Conservation (phyloP, 2,888 invertebrate genomes). For the Muscina levida region DNA sequence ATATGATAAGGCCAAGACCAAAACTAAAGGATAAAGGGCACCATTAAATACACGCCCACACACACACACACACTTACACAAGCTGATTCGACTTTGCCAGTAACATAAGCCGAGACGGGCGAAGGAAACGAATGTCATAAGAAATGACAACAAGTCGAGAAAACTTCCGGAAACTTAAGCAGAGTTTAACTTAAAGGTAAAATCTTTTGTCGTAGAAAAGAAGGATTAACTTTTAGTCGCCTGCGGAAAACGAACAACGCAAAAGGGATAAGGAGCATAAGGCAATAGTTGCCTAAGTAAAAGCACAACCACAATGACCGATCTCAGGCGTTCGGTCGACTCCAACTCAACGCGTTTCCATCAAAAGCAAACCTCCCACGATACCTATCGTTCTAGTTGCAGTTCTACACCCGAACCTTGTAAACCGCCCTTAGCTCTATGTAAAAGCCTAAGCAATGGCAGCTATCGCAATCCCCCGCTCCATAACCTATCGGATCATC, state of each 20-base stretch:
- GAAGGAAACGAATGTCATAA: constrained; percentile 1
- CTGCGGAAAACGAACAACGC: not conserved
- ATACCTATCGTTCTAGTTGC: constrained; percentile 57
- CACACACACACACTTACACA: not conserved
- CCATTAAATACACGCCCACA: constrained; percentile 26
- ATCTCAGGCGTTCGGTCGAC: constrained; percentile 68
- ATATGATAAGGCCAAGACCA: constrained; percentile 60
- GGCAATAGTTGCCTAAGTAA: not conserved
- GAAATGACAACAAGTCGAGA: constrained; percentile 44
- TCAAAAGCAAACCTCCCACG: constrained; percentile 67
- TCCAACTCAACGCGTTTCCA: constrained; percentile 43
- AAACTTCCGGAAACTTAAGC: constrained; percentile 30
- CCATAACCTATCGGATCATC: constrained; percentile 74
- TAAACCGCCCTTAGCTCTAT: constrained; percentile 28
- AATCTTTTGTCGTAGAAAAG: not conserved
- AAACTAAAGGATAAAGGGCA: constrained; percentile 31
- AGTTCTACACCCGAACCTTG: constrained; percentile 59
- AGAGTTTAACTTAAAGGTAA: constrained; percentile 16
- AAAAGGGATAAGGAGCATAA: not conserved
- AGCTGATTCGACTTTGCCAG: not conserved
- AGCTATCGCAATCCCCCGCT: constrained; percentile 72
- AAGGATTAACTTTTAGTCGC: constrained; percentile 25
- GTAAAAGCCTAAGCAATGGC: constrained; percentile 19
- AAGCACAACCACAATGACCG: constrained; percentile 68
- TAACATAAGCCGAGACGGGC: constrained; percentile 25